Evolutionary conservation across 92 coral and sea anemone genomes (phyloP), one percentile per base, ranked within the genome.

Genomic region (Epizoanthus rinbou): DNA sequence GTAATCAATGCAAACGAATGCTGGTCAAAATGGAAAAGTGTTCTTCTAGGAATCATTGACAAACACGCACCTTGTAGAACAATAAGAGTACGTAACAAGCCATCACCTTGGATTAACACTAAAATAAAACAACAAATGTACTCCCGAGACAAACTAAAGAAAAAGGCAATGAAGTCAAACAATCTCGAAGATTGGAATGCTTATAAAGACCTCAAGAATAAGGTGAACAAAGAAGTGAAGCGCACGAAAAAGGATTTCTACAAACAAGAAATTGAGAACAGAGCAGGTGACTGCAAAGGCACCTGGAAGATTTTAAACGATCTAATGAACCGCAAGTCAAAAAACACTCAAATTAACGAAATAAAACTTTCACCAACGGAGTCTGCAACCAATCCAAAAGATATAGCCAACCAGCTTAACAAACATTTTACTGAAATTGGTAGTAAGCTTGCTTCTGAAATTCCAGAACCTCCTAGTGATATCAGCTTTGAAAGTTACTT

Each of bases 41-140:
- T 80, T n/a, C 83, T 90, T 69, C 74, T 86, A 35, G 59, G 56
- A 25, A 69, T 85, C 50, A 24, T 75, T 53, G 86, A 89, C 56
- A 89, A 85, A 70, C 88, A 85, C 50, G 87, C 85, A 62, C 85
- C 92, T 41, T 47, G 64, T 63, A 69, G 85, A 64, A 84, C 84
- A 39, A 62, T 71, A 54, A 85, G 39, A 71, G 82, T 88, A 15
- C 79, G 83, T 60, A 88, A 85, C 47, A 88, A 80, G 69, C 89
- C 88, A 2, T 84, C 88, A 6, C 86, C 86, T 19, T 88, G 89
- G 92, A 75, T 81, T 56, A 89, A 66, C 41, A 35, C 79, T 18
- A 85, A 81, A 52, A 17, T 85, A 5, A 79, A 85, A 58, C 75
- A 45, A 54, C 25, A 47, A 43, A 85, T 85, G 69, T 58, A 17